Evolutionary conservation across 2,888 invertebrate species (phyloP), one percentile per base, ranked within the genome.

Genomic region (Drosophila seclusa): DNA sequence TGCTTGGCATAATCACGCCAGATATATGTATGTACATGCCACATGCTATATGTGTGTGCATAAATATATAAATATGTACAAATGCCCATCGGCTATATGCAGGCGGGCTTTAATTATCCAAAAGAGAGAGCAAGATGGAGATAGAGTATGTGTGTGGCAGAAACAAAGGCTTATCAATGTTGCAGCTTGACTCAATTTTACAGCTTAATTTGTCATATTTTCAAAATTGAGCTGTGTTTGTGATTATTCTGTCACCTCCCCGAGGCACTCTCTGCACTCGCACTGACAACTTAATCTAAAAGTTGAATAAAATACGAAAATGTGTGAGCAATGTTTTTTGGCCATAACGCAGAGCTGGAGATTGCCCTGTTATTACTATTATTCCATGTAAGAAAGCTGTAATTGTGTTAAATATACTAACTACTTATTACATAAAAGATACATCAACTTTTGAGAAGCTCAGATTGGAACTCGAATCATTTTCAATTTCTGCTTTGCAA

Each of bases 141-240:
- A 21, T 4, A 4, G n/a, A 4, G 2, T 24, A 40, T 16, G 38
- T 38, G 38, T 38, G 55, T 38, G 52, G 24, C 40, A 27, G 18
- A 5, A 64, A 57, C 66, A 80, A 76, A 78, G 45, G 62, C 81
- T 68, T 77, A 79, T 77, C 79, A 80, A 80, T 76, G 45, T 76
- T 80, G 69, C 79, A 79, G 70, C 60, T 45, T 18, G 54, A 36
- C 32, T 50, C 1, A 57, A 60, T 42, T 34, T 54, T 60, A 16
- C 68, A 67, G 66, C 53, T 59, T 55, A 38, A 75, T 65, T 59
- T 76, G 16, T 21, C 16, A 60, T 52, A 55, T 27, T 45, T 59
- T 32, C 61, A 18, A 49, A 49, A 53, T 61, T 21, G 31, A 59
- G 32, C 10, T 32, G 40, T 54, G 32, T 8, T 34, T 72, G 10